phyloP scores from a whole-genome alignment of 2,888 invertebrate genomes.

The Exocentrus adspersus region DNA sequence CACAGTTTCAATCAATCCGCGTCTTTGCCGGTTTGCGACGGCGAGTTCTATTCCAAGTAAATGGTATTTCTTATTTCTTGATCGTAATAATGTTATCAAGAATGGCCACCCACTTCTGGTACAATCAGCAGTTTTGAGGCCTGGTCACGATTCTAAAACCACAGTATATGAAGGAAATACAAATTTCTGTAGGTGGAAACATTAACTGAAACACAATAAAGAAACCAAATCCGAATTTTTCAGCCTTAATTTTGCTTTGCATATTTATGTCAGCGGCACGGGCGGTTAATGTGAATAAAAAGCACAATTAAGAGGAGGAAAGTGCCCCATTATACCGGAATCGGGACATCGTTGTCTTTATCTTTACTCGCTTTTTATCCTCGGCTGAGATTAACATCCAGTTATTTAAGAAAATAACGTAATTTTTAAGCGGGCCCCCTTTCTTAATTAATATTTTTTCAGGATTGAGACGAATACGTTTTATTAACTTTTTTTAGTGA shows the following conservation, averaged over 20 bases:
- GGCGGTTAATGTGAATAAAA: conserved; percentile 27
- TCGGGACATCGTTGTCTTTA: conserved; percentile 21
- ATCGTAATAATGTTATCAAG: conserved; percentile 37
- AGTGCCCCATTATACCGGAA: conserved; percentile 24
- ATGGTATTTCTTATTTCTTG: conserved; percentile 35
- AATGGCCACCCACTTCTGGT: conserved; percentile 36
- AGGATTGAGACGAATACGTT: background rate
- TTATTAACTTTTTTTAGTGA: background rate
- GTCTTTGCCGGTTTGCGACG: conserved; percentile 18
- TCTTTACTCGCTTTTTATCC: conserved; percentile 20
- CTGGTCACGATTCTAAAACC: conserved; percentile 30
- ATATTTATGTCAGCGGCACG: conserved; percentile 22
- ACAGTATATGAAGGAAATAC: conserved; percentile 20
- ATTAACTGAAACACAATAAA: conserved; percentile 10
- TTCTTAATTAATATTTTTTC: conserved; percentile 18
- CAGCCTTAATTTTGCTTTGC: conserved; percentile 14
- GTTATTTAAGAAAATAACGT: conserved; percentile 12
- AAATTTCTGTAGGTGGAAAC: conserved; percentile 1
- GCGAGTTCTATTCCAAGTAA: conserved; percentile 30
- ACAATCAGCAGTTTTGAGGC: conserved; percentile 35
- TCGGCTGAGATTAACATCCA: conserved; percentile 11
- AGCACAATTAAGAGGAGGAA: conserved; percentile 29
- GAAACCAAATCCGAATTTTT: background rate
- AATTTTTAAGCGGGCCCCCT: background rate
- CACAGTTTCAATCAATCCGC: conserved; percentile 19